phyloP scores from a whole-genome alignment of 2,797 vertebrate species.

The Megalops cyprinoides region DNA sequence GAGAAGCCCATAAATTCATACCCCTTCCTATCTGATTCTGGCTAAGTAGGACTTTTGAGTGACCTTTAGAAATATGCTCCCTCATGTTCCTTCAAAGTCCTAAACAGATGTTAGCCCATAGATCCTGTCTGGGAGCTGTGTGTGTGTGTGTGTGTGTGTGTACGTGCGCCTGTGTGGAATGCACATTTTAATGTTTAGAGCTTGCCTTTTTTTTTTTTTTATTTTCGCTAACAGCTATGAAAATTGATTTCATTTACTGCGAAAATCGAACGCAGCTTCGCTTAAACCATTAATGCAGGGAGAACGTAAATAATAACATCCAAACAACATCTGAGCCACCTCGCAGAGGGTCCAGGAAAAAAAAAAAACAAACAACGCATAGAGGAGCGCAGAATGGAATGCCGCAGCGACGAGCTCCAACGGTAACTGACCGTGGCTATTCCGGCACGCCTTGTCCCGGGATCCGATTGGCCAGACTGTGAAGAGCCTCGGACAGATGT shows the following conservation, averaged over 20 bases:
- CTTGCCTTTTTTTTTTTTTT: neutral
- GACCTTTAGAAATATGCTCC: neutral
- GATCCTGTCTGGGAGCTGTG: neutral
- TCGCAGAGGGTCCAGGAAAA: too few species aligned
- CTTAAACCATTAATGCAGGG: too few species aligned
- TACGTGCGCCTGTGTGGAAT: neutral
- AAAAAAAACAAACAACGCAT: too few species aligned
- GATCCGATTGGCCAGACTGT: neutral
- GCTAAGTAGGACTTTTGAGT: slow-evolving; percentile 1
- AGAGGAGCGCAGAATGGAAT: too few species aligned
- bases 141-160: neutral
- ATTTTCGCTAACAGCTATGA: neutral
- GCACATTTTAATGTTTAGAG: too few species aligned
- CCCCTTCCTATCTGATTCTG: neutral
- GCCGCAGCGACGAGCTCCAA: neutral
- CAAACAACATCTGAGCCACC: too few species aligned
- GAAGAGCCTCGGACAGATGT: neutral
- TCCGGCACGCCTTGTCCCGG: neutral
- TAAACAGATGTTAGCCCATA: neutral
- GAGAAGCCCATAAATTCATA: neutral
- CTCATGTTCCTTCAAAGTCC: slow-evolving; percentile 5
- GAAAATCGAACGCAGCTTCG: too few species aligned
- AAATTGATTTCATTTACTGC: neutral
- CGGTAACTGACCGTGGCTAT: neutral
- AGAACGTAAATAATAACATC: too few species aligned